Evolutionary conservation across 2,113 vertebrate species (phyloP).

Genomic region (Carassius carassius): DNA sequence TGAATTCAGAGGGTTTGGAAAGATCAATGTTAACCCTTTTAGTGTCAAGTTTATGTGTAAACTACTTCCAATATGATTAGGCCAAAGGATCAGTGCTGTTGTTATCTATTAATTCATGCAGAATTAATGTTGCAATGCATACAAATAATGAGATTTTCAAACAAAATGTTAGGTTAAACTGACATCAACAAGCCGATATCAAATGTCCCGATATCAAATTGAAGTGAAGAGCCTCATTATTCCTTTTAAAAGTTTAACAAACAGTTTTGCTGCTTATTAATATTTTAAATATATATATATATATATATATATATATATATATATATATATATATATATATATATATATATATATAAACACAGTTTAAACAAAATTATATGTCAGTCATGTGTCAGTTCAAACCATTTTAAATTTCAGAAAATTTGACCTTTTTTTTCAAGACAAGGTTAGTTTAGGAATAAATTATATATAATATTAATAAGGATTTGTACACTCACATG

Average conservation of each 20-base stretch:
- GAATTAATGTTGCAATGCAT: background rate
- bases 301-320: no score
- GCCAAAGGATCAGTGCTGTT: background rate
- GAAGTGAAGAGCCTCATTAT: background rate
- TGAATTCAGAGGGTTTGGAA: slow-evolving; percentile 20
- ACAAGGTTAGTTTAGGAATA: background rate
- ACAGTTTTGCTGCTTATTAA: background rate
- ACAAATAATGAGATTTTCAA: background rate
- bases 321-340: no score
- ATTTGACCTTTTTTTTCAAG: background rate
- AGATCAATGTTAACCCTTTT: background rate
- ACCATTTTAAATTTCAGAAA: background rate
- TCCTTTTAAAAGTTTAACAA: background rate
- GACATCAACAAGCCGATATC: background rate
- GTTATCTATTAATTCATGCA: background rate
- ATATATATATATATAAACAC: no score
- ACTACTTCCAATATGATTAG: background rate
- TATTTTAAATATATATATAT: no score
- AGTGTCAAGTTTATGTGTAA: background rate
- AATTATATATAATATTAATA: no score
- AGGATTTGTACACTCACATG: no score
- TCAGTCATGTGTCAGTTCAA: background rate
- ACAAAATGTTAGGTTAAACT: background rate
- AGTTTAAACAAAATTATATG: background rate
- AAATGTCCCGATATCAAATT: background rate